phyloP scores from a whole-genome alignment of 2,797 vertebrate genomes.

The Meriones psammophilus region DNA sequence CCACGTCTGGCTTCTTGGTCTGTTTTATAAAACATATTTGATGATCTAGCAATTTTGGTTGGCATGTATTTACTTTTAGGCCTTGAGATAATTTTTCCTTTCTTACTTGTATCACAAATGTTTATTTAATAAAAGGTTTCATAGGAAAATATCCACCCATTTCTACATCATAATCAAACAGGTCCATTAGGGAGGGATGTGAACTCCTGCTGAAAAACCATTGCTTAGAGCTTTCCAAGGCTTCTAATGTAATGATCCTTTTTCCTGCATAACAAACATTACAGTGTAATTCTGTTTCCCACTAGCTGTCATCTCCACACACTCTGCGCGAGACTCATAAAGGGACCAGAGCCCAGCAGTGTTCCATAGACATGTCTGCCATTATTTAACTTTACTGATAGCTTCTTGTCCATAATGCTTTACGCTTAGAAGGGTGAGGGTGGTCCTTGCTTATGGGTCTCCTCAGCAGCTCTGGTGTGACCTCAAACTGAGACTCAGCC shows the following conservation, averaged over 20 bases:
- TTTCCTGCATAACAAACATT: background rate
- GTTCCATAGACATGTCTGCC: background rate
- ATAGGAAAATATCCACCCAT: background rate
- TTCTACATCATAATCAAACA: background rate
- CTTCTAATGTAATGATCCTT: background rate
- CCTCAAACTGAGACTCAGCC: background rate
- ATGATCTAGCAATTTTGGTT: background rate
- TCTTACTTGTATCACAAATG: background rate
- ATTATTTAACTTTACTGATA: background rate
- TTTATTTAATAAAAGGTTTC: background rate
- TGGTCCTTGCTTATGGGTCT: background rate
- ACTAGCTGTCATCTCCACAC: background rate
- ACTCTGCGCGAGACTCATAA: background rate
- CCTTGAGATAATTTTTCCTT: background rate
- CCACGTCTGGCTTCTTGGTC: background rate
- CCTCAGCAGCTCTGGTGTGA: background rate
- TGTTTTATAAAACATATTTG: background rate
- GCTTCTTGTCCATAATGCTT: background rate
- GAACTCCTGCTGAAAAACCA: background rate
- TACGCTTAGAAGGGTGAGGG: background rate
- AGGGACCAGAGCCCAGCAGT: background rate
- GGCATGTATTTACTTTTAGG: background rate
- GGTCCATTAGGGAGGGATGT: background rate
- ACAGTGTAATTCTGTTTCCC: background rate
- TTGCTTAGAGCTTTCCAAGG: background rate